phyloP scores from a whole-genome alignment of 2,113 vertebrate genomes.

The Chionodraco myersi region DNA sequence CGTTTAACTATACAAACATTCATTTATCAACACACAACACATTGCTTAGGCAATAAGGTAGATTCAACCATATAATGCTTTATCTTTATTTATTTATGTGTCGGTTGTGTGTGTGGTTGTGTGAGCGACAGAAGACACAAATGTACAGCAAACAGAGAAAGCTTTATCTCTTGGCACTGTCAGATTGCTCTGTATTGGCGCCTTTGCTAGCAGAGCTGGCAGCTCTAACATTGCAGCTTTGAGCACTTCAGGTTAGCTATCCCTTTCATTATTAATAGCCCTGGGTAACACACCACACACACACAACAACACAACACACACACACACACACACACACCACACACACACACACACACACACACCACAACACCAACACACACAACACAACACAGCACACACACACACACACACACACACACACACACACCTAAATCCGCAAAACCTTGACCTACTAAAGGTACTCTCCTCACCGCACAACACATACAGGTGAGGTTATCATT shows the following conservation, averaged over 20 bases:
- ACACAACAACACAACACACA: too few species aligned
- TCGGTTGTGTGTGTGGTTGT: background rate
- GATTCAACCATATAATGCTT: background rate
- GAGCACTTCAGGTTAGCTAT: conserved; percentile 56
- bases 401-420: too few species aligned
- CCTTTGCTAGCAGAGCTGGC: conserved; percentile 39
- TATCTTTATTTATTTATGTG: background rate
- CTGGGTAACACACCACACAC: conserved; percentile 50
- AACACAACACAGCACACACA: too few species aligned
- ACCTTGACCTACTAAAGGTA: conserved; percentile 59
- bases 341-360: conserved; percentile 5
- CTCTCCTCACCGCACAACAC: conserved; percentile 31
- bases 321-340: background rate
- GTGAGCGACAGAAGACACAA: background rate
- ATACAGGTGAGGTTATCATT: conserved; percentile 77
- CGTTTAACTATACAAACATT: too few species aligned
- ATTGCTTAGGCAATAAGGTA: too few species aligned
- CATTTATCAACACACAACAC: too few species aligned
- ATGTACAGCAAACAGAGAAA: conserved; percentile 30
- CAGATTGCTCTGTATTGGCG: conserved; percentile 28
- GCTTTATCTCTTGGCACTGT: conserved; percentile 24
- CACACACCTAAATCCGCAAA: conserved; percentile 53
- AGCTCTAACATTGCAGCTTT: conserved; percentile 48
- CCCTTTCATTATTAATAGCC: conserved; percentile 66
- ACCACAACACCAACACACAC: background rate